These are phyloP conservation scores for Lophotriccus pileatus DNA, from an alignment of 2,797 vertebrate genomes.

Conservation along the genomic window DNA sequence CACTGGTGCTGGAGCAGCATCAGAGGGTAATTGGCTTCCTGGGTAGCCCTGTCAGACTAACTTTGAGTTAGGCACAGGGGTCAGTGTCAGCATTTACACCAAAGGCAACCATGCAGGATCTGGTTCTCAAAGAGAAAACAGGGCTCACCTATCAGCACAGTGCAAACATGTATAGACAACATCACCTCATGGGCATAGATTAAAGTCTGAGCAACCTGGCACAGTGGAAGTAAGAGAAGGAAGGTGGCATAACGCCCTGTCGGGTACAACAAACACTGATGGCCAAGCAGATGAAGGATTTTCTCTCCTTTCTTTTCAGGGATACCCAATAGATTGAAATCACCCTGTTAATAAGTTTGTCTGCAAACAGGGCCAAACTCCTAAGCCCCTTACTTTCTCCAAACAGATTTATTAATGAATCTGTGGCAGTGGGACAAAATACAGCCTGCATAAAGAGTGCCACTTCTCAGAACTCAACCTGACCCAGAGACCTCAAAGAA, in stretches of 20 bases:
- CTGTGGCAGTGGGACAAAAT: not conserved
- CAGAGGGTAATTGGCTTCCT: not conserved
- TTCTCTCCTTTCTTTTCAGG: not conserved
- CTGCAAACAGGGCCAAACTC: not conserved
- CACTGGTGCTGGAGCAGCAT: not conserved
- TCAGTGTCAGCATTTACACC: not conserved
- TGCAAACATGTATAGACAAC: accelerated
- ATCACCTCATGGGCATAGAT: not conserved
- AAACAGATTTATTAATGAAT: not conserved
- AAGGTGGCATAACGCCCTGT: not conserved
- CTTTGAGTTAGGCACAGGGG: not conserved
- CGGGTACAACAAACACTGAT: not conserved
- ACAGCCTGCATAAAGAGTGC: not conserved
- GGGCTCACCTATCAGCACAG: not conserved
- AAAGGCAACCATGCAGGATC: not conserved
- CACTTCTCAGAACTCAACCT: not conserved
- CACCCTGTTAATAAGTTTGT: not conserved
- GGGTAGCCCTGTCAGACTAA: slow-evolving; percentile 1
- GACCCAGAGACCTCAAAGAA: not conserved
- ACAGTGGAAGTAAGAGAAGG: not conserved
- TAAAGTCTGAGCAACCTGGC: not conserved
- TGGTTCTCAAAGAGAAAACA: not conserved
- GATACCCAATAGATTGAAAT: not conserved
- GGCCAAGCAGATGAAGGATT: not conserved
- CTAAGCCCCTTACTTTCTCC: not conserved